These are phyloP conservation scores for Pantherophis alleghaniensis DNA, from an alignment of 2,797 vertebrate genomes.

Conservation along the genomic window DNA sequence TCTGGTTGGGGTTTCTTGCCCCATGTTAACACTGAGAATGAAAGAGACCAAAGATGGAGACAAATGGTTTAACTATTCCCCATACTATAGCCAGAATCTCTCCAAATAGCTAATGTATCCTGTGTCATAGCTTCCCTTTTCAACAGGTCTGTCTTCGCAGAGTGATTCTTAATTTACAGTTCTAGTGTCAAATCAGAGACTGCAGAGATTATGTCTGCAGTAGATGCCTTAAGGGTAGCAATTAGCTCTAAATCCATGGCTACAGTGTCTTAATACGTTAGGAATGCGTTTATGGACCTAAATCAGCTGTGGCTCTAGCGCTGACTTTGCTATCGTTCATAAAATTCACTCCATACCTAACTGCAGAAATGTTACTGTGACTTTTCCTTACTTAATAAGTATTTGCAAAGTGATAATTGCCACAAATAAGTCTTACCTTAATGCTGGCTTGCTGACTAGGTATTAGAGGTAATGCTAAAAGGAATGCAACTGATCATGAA, in stretches of 20 bases:
- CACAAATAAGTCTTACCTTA: not conserved
- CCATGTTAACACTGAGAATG: not conserved
- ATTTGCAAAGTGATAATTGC: not conserved
- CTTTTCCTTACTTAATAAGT: not conserved
- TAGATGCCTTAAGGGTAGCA: not conserved
- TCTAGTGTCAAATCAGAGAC: conserved; percentile 2
- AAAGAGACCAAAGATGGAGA: too few relatives aligned
- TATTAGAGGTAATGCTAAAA: not conserved
- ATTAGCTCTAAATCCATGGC: not conserved
- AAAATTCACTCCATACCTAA: conserved; percentile 27
- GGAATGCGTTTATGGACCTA: conserved; percentile 11
- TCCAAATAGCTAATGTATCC: not conserved
- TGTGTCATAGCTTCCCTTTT: not conserved
- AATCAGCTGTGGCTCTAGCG: conserved; percentile 7
- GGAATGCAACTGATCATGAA: not conserved
- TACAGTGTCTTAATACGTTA: not conserved
- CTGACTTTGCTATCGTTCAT: conserved; percentile 7
- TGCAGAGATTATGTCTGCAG: conserved; percentile 19
- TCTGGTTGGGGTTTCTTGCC: not conserved
- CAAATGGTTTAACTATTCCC: not conserved
- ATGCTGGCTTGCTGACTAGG: not conserved
- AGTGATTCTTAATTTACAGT: conserved; percentile 3
- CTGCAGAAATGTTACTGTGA: conserved; percentile 7
- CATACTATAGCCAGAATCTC: not conserved
- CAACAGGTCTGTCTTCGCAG: conserved; percentile 13